These are phyloP conservation scores for Anser brachyrhynchus DNA, from an alignment of 2,113 vertebrate genomes.

Conservation along the genomic window DNA sequence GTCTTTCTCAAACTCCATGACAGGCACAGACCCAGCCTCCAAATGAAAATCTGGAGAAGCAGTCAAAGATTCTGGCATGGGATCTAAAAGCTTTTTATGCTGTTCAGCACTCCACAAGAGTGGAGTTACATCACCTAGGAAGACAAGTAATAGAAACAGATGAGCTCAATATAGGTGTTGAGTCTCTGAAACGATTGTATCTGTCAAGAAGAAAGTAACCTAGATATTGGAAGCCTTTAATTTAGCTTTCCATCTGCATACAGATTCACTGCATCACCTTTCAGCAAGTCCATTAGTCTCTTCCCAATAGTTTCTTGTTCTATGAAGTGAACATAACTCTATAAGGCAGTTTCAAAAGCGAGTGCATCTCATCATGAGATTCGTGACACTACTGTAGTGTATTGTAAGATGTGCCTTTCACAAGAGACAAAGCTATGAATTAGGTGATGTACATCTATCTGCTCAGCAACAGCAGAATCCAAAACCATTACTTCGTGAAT, in stretches of 20 bases:
- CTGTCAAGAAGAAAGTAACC: neutral
- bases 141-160: neutral
- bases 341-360: too few relatives aligned
- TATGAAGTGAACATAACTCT: neutral
- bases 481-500: neutral
- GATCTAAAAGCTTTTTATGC: slow-evolving; percentile 71
- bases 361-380: neutral
- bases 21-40: slow-evolving; percentile 73
- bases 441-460: accelerated
- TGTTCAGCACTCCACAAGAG: slow-evolving; percentile 66
- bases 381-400: neutral
- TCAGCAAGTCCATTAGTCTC: neutral
- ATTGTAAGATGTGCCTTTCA: neutral
- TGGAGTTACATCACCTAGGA: slow-evolving; percentile 4
- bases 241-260: neutral
- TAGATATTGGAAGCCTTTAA: neutral
- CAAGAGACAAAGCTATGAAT: neutral
- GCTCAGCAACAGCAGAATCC: neutral
- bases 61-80: slow-evolving; percentile 52
- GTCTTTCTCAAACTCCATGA: slow-evolving; percentile 58
- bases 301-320: neutral
- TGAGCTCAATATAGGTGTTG: neutral
- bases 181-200: neutral
- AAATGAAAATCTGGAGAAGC: slow-evolving; percentile 60
- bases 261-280: neutral